phyloP scores from a whole-genome alignment of 1,140 invertebrate genomes.

The Chironomus striatipennis region DNA sequence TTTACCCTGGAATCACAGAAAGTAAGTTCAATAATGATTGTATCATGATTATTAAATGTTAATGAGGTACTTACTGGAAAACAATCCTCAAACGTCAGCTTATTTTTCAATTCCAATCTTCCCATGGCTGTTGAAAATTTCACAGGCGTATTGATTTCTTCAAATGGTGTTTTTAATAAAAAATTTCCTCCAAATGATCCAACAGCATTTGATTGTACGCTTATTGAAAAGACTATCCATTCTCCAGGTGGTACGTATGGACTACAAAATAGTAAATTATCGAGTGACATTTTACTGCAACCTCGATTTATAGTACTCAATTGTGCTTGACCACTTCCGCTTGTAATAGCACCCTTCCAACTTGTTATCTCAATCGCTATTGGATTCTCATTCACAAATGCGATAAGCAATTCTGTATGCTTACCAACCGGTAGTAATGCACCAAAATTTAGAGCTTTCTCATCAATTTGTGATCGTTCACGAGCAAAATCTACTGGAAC shows the following conservation, averaged over 20 bases:
- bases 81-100: constrained; percentile 65
- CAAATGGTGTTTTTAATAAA: constrained; percentile 64
- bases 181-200: constrained; percentile 61
- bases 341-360: constrained; percentile 34
- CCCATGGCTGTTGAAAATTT: constrained; percentile 53
- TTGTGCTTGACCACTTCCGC: constrained; percentile 25
- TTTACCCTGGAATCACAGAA: constrained; percentile 55
- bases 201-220: constrained; percentile 58
- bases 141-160: constrained; percentile 53
- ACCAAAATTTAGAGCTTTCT: constrained; percentile 33
- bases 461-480: constrained; percentile 26
- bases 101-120: constrained; percentile 50
- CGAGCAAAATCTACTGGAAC: constrained; percentile 30
- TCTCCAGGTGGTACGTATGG: constrained; percentile 52
- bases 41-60: not conserved
- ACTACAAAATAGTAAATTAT: constrained; percentile 39
- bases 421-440: constrained; percentile 34
- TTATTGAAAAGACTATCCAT: constrained; percentile 64
- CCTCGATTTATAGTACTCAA: not conserved
- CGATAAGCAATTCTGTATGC: constrained; percentile 32
- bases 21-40: not conserved
- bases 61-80: constrained; percentile 66
- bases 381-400: constrained; percentile 36
- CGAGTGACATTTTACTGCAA: constrained; percentile 31
- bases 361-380: constrained; percentile 34